Evolutionary conservation across 2,113 vertebrate genomes (phyloP).

Genomic region (Merops nubicus): DNA sequence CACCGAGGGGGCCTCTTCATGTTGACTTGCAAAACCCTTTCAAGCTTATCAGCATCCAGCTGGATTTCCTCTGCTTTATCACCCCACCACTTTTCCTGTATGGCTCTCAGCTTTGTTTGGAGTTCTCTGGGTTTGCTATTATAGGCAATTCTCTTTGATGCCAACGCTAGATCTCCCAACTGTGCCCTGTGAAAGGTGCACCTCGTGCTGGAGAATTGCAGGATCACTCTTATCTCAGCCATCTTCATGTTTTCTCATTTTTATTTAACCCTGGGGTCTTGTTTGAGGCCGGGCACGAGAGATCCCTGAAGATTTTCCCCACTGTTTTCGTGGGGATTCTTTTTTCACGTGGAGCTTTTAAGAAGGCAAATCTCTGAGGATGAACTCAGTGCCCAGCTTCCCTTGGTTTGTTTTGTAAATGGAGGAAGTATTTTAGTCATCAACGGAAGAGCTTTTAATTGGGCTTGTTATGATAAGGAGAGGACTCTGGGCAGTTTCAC

Average conservation of each 20-base stretch:
- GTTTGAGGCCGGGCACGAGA: neutral
- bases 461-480: neutral
- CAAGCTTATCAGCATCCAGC: constrained; percentile 62
- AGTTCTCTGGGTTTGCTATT: constrained; percentile 50
- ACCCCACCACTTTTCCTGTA: constrained; percentile 64
- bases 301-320: constrained; percentile 16
- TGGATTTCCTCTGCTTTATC: constrained; percentile 70
- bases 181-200: neutral
- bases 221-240: constrained; percentile 60
- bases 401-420: constrained; percentile 25
- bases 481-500: neutral
- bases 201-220: constrained; percentile 43
- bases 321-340: constrained; percentile 11
- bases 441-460: neutral
- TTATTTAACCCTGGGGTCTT: neutral
- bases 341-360: neutral
- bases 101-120: constrained; percentile 62
- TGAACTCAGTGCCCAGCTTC: neutral
- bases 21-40: constrained; percentile 34
- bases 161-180: constrained; percentile 10
- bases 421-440: constrained; percentile 24
- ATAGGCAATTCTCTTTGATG: constrained; percentile 58
- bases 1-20: constrained; percentile 15
- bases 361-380: neutral
- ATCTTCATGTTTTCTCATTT: constrained; percentile 53